Evolutionary conservation across 2,113 vertebrate species (phyloP), one percentile per base, ranked within the genome.

Genomic region (Gobio gobio): DNA sequence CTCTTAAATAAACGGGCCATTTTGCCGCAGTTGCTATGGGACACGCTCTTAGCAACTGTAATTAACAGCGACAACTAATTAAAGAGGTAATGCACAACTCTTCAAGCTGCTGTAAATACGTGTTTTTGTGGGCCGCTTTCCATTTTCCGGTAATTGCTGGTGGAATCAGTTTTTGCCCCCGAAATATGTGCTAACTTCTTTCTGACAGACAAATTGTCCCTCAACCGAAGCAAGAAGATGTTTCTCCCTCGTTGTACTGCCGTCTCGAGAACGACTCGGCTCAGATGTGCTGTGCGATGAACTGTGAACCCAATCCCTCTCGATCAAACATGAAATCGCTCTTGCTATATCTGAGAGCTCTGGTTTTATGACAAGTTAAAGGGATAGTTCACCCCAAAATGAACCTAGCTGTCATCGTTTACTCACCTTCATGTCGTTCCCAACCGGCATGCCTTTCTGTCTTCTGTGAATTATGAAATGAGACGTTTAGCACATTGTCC

Each of bases 31-130:
- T 70, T 79, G 79, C 87, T 78, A 66, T 56, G 84, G 80, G 87
- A 85, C 83, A 79, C 66, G 47, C 74, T 83, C 70, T 70, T 63
- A 82, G 84, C 75, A 14, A 70, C 64, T 10, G 26, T 85, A 85
- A 88, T 88, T 88, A 88, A 83, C 80, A 64, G 64, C 26, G 29
- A 85, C 64, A 51, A 66, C 84, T 76, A 79, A 88, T 88, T 88
- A 85, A 79, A 66, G 43, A 29, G 74, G 51, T 59, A 77, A 83
- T 59, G 73, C 70, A 40, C 56, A 12, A 64, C 43, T 66, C 77
- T 61, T 45, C 14, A 4, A 47, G 22, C 36, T 20, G 40, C 24
- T 51, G 63, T 68, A 68, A 81, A 68, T 82, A 54, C 61, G 16
- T 54, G 63, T 54, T 10, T 63, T n/a, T 61, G 36, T 47, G 58